phyloP scores from a whole-genome alignment of 2,113 vertebrate species.

The Collichthys lucidus region DNA sequence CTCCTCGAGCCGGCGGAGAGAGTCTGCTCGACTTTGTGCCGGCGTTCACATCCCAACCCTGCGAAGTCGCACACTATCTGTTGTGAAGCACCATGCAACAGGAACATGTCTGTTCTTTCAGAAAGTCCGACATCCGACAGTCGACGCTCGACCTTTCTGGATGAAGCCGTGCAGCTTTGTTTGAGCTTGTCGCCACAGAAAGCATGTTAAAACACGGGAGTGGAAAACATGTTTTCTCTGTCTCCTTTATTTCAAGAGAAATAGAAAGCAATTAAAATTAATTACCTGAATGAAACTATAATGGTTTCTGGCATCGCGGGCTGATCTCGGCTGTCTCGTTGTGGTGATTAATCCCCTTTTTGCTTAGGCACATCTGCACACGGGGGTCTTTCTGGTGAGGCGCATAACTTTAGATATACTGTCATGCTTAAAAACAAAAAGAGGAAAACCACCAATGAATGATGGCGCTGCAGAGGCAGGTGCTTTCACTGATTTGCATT shows the following conservation, averaged over 20 bases:
- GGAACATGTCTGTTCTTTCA: neutral
- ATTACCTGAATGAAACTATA: slow-evolving; percentile 80
- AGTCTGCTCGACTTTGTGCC: slow-evolving; percentile 2
- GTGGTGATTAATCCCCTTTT: slow-evolving; percentile 71
- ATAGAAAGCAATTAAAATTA: slow-evolving; percentile 82
- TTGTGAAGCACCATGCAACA: neutral
- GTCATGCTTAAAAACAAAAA: slow-evolving; percentile 60
- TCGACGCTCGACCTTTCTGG: slow-evolving; percentile 41
- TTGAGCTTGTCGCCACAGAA: slow-evolving; percentile 75
- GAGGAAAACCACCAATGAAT: slow-evolving; percentile 61
- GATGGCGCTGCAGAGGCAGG: slow-evolving; percentile 36
- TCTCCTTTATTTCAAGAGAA: slow-evolving; percentile 61
- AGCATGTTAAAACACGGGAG: slow-evolving; percentile 82
- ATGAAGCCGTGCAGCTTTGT: slow-evolving; percentile 65
- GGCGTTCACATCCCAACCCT: neutral
- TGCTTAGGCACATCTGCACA: slow-evolving; percentile 71
- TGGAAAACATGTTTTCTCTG: slow-evolving; percentile 63
- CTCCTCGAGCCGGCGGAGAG: neutral
- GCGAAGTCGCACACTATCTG: neutral
- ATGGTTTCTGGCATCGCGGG: slow-evolving; percentile 79
- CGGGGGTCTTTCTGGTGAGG: slow-evolving; percentile 42
- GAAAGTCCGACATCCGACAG: slow-evolving; percentile 26
- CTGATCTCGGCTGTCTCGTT: slow-evolving; percentile 66
- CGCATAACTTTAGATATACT: slow-evolving; percentile 60
- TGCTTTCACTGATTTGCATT: slow-evolving; percentile 45